Evolutionary conservation across 1,140 invertebrate species (phyloP), one percentile per base, ranked within the genome.

Genomic region (Apocrypta bakeri): DNA sequence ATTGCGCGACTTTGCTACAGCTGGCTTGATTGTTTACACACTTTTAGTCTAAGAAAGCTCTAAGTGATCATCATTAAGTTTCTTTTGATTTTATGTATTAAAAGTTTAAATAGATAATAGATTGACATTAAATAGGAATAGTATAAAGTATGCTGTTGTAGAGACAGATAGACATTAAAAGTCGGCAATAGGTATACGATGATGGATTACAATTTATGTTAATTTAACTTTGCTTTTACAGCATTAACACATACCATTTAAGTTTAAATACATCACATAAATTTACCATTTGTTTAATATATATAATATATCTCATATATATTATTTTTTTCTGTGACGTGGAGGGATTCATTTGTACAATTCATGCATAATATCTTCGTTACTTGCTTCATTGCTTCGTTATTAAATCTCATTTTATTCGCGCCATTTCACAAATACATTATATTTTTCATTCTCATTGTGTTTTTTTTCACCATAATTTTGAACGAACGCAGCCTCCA

Each of bases 281-380:
- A 90, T 88, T 89, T 90, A 89, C 89, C 87, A 90, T 90, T 90
- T 89, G 83, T 82, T 80, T 85, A 85, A 86, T 87, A 88, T 89
- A 89, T 88, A 85, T 87, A 86, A 89, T 89, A 88, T 87, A 86
- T 89, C 85, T 88, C 87, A 85, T 88, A 89, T 88, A 89, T 87
- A 87, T 88, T 88, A 89, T 85, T 87, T 88, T 88, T 89, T 90
- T 90, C 88, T 88, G 89, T 92, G 90, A 91, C 87, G 91, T 92
- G 91, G 91, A 92, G 90, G 91, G 91, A 92, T 87, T 92, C 88
- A 88, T 91, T 92, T 92, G 90, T 92, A 92, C 91, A 91, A 90
- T 90, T 88, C 88, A 92, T 91, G 89, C 90, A 89, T 89, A 69
- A 79, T 79, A 89, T 89, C 84, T 92, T 91, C 90, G 88, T 90